Conservation (phyloP, 1,140 invertebrate species). For the Aphelinus atriplicis region DNA sequence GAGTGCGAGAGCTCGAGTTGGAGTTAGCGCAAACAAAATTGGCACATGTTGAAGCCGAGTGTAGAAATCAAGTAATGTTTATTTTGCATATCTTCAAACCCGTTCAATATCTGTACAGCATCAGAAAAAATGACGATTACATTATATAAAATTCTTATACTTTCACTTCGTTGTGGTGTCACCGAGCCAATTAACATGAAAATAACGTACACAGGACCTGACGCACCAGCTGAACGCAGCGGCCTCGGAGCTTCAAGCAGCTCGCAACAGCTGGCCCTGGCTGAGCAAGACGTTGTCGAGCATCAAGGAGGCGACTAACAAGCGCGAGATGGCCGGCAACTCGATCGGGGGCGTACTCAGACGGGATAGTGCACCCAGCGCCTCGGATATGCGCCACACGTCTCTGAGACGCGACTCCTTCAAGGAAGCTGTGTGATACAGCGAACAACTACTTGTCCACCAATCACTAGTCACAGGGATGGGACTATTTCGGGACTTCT, state of each 20-base stretch:
- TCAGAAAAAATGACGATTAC: too few species aligned
- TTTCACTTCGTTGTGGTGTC: slow-evolving; percentile 38
- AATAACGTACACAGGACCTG: slow-evolving; percentile 73
- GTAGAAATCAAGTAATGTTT: slow-evolving; percentile 86
- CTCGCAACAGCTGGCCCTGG: slow-evolving; percentile 85
- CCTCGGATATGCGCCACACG: slow-evolving; percentile 55
- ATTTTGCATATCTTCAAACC: background rate
- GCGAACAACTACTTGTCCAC: background rate
- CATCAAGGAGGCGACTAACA: slow-evolving; percentile 64
- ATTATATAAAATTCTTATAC: too few species aligned
- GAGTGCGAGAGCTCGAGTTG: slow-evolving; percentile 90
- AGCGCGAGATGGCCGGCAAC: slow-evolving; percentile 53
- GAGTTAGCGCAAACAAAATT: slow-evolving; percentile 97
- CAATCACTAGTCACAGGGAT: slow-evolving; percentile 31
- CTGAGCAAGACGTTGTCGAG: slow-evolving; percentile 84
- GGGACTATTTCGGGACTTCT: slow-evolving; percentile 30
- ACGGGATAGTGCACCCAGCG: slow-evolving; percentile 60
- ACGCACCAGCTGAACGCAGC: slow-evolving; percentile 91
- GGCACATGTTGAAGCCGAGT: slow-evolving; percentile 96
- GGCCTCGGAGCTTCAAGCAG: slow-evolving; percentile 81
- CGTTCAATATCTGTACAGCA: too few species aligned
- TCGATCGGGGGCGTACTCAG: slow-evolving; percentile 48
- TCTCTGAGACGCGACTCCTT: slow-evolving; percentile 60
- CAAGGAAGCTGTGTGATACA: slow-evolving; percentile 60
- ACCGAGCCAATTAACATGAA: too few species aligned